Conservation (phyloP, 2,888 invertebrate species). For the Caenorhabditis becei region DNA sequence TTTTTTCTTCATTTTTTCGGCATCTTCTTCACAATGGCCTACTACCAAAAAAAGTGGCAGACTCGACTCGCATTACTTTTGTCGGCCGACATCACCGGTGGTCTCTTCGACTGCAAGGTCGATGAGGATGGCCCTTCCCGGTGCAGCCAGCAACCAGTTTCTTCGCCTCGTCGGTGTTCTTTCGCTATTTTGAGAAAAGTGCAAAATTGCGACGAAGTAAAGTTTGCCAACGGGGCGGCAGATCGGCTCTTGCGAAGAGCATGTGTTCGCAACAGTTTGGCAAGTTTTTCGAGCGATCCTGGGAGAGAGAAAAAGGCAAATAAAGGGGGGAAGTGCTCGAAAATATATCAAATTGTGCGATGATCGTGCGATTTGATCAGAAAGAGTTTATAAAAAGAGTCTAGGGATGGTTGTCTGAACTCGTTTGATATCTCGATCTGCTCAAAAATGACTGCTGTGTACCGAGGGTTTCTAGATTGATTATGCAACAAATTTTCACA, state of each 20-base stretch:
- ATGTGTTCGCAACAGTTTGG: constrained; percentile 52
- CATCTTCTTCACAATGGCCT: constrained; percentile 19
- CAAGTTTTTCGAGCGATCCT: constrained; percentile 18
- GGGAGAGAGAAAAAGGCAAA: constrained; percentile 17
- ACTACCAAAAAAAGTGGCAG: constrained; percentile 14
- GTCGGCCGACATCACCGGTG: constrained; percentile 12
- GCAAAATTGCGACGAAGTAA: constrained; percentile 32
- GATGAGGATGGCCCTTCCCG: constrained; percentile 29
- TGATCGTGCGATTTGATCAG: not conserved
- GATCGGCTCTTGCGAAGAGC: constrained; percentile 17
- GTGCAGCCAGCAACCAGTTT: constrained; percentile 23
- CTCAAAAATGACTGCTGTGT: no score
- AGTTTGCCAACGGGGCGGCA: not conserved
- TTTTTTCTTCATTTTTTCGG: constrained; percentile 15
- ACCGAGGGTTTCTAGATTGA: no score
- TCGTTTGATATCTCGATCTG: no score
- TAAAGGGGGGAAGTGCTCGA: not conserved
- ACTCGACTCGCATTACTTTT: constrained; percentile 39
- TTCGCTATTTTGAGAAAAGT: constrained; percentile 49
- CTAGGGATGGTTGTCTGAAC: not conserved
- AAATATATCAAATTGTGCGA: constrained; percentile 11
- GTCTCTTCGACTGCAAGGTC: constrained; percentile 42
- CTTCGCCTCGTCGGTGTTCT: not conserved
- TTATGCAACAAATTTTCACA: no score
- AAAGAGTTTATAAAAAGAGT: not conserved